These are phyloP conservation scores for Botia kubotai DNA, from an alignment of 2,797 vertebrate genomes.

Conservation along the genomic window DNA sequence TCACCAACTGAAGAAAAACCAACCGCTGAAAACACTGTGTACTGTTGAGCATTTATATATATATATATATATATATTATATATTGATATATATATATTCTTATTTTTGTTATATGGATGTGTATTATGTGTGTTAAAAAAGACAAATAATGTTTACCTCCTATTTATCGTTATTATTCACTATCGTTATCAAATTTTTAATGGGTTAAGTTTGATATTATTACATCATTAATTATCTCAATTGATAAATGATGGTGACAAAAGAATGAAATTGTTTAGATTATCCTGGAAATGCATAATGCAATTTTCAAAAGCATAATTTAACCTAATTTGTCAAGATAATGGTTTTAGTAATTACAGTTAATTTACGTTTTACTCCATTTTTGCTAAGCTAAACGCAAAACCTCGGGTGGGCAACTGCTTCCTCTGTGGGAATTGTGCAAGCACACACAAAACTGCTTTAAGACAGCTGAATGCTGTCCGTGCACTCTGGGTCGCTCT, in stretches of 20 bases:
- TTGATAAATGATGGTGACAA: constrained; percentile 27
- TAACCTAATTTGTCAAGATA: constrained; percentile 53
- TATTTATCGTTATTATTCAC: neutral
- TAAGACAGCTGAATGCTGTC: constrained; percentile 59
- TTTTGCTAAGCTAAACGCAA: constrained; percentile 37
- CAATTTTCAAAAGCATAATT: constrained; percentile 47
- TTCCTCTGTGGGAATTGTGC: constrained; percentile 11
- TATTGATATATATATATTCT: too few relatives aligned
- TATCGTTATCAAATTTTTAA: constrained; percentile 31
- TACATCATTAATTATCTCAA: constrained; percentile 54
- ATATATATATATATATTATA: too few relatives aligned
- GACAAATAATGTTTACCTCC: neutral
- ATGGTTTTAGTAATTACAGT: constrained; percentile 54
- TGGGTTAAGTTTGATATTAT: constrained; percentile 50
- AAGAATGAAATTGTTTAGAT: constrained; percentile 38
- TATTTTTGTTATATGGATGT: too few relatives aligned
- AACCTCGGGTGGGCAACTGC: neutral
- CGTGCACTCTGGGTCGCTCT: constrained; percentile 62
- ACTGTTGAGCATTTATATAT: too few relatives aligned
- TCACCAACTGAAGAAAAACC: neutral
- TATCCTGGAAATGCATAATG: constrained; percentile 41
- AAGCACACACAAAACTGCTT: constrained; percentile 40
- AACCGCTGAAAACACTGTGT: neutral
- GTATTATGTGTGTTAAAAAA: too few relatives aligned
- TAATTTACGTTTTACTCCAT: constrained; percentile 49